These are phyloP conservation scores for Cheirogaleus major DNA, from an alignment of 2,797 vertebrate genomes.

Conservation along the genomic window DNA sequence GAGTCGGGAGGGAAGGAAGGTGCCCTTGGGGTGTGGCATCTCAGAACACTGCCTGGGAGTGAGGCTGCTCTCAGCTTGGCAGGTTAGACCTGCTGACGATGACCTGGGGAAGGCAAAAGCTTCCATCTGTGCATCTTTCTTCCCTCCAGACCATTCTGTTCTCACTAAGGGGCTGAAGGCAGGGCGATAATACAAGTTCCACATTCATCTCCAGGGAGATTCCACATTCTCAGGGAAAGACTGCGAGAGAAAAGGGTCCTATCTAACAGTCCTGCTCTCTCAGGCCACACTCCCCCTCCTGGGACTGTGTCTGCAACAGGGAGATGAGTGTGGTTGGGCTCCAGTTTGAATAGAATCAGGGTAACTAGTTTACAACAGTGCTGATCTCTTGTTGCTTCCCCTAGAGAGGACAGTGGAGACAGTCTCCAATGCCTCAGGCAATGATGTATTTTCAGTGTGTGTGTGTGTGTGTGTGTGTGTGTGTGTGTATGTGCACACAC, in stretches of 20 bases:
- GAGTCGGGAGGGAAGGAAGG: neutral
- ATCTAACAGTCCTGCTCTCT: neutral
- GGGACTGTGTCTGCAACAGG: neutral
- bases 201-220: neutral
- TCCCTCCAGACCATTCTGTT: neutral
- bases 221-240: neutral
- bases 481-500: neutral
- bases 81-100: neutral
- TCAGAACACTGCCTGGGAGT: neutral
- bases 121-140: neutral
- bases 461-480: neutral
- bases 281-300: neutral
- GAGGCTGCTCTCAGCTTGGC: neutral
- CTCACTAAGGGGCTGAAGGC: neutral
- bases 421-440: neutral
- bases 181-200: neutral
- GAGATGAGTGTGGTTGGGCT: neutral
- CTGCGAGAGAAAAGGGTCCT: neutral
- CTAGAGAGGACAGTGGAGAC: neutral
- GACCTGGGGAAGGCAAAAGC: neutral
- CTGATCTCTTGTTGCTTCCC: neutral
- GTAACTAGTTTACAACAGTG: neutral
- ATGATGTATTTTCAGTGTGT: neutral
- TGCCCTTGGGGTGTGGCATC: rapidly evolving
- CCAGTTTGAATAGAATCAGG: neutral